phyloP scores from a whole-genome alignment of 2,797 vertebrate genomes.

The Lutra lutra region DNA sequence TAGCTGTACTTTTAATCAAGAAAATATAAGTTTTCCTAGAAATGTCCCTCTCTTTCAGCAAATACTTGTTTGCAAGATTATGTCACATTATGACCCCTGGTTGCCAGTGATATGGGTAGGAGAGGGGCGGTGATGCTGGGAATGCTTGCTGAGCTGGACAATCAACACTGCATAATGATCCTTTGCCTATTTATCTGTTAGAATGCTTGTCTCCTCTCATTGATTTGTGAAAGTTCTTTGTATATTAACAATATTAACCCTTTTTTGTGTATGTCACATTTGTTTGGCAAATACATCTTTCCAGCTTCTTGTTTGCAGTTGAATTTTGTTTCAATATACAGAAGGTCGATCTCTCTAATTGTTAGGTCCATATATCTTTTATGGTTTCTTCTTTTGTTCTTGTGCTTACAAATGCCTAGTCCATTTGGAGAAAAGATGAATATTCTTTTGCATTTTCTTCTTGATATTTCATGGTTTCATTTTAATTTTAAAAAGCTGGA shows the following conservation, averaged over 20 bases:
- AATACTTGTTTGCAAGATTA: not conserved
- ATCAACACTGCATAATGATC: not conserved
- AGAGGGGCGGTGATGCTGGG: not conserved
- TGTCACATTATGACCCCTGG: not conserved
- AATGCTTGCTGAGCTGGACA: not conserved
- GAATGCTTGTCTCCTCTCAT: slow-evolving; percentile 27
- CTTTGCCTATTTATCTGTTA: slow-evolving; percentile 21
- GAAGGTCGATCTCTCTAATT: slow-evolving; percentile 1
- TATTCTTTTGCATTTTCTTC: slow-evolving; percentile 16
- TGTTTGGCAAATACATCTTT: slow-evolving; percentile 22
- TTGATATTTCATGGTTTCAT: slow-evolving; percentile 35
- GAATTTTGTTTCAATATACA: slow-evolving; percentile 26
- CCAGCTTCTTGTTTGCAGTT: slow-evolving; percentile 1
- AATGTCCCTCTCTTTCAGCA: not conserved
- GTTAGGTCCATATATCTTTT: not conserved
- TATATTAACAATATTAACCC: slow-evolving; percentile 8
- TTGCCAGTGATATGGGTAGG: not conserved
- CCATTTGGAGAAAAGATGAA: not conserved
- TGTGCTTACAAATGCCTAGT: slow-evolving; percentile 31
- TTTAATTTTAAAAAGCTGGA: slow-evolving; percentile 19
- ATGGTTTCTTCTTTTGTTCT: not conserved
- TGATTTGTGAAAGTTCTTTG: slow-evolving; percentile 22
- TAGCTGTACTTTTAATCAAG: slow-evolving; percentile 10
- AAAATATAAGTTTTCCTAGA: not conserved
- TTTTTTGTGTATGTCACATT: not conserved